Percentiles rank a stretch among this genome's conserved stretches.
Conservation (phyloP, 2,888 invertebrate genomes). For the Maniola hyperantus region DNA sequence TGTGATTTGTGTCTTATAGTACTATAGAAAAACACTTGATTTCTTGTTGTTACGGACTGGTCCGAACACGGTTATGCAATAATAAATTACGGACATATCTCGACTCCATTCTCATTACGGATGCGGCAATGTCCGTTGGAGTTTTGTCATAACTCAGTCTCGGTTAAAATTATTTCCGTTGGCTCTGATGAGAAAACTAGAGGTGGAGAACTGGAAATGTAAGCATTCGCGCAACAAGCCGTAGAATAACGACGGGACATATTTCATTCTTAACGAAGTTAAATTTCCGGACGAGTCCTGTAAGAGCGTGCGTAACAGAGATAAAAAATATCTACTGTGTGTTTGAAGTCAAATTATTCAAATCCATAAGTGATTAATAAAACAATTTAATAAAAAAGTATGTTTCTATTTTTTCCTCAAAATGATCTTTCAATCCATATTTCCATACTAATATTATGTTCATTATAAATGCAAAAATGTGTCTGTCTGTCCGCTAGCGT, state of each 20-base stretch:
- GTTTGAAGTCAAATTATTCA: neutral
- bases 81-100: conserved; percentile 79
- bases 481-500: too few relatives aligned
- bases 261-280: conserved; percentile 83
- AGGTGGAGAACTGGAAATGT: conserved; percentile 77
- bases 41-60: conserved; percentile 49
- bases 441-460: too few relatives aligned
- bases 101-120: conserved; percentile 81
- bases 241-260: conserved; percentile 79
- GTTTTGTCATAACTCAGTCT: conserved; percentile 83
- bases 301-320: conserved; percentile 78
- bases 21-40: conserved; percentile 61
- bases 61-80: conserved; percentile 66
- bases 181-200: conserved; percentile 81
- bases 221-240: conserved; percentile 80
- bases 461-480: too few relatives aligned
- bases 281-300: conserved; percentile 79
- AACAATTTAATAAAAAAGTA: too few relatives aligned
- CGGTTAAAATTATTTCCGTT: conserved; percentile 82
- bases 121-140: conserved; percentile 81
- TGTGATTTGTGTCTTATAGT: neutral
- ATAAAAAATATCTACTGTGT: conserved; percentile 51
- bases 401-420: too few relatives aligned
- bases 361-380: too few relatives aligned
- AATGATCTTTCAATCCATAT: too few relatives aligned